A percentile compares a stretch with the other conserved stretches of the same genome.
Evolutionary conservation across 2,113 vertebrate genomes (phyloP).

Genomic region (Perca schrenkii): DNA sequence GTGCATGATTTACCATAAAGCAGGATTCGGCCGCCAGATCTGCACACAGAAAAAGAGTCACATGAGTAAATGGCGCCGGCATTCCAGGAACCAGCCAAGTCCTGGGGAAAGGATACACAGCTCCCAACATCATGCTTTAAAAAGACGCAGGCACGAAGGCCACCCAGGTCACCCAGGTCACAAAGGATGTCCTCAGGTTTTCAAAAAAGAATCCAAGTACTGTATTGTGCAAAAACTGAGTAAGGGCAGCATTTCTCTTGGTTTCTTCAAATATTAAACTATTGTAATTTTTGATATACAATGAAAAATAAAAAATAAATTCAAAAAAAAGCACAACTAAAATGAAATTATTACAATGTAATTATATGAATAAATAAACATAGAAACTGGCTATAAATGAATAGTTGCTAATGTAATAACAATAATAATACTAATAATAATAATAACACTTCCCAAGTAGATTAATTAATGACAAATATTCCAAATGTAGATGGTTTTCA

Average conservation of each 20-base stretch:
- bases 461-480: constrained; percentile 25
- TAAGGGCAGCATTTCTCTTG: background rate
- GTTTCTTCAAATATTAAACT: background rate
- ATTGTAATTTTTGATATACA: background rate
- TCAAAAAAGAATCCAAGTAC: background rate
- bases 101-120: too few species aligned
- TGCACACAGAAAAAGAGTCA: too few species aligned
- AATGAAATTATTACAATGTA: constrained; percentile 5
- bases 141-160: too few species aligned
- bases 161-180: too few species aligned
- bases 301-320: too few species aligned
- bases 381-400: background rate
- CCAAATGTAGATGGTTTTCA: constrained; percentile 18
- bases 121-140: too few species aligned
- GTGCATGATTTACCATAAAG: too few species aligned
- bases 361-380: constrained; percentile 4
- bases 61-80: too few species aligned
- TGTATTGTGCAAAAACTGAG: background rate
- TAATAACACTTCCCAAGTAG: constrained; percentile 8
- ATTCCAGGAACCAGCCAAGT: too few species aligned
- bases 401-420: background rate
- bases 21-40: too few species aligned
- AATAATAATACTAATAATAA: too few species aligned
- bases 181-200: too few species aligned
- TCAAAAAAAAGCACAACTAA: background rate